These are phyloP conservation scores for Echinometra lucunter DNA, from an alignment of 53 echinoderm and acorn worm genomes.

Conservation along the genomic window DNA sequence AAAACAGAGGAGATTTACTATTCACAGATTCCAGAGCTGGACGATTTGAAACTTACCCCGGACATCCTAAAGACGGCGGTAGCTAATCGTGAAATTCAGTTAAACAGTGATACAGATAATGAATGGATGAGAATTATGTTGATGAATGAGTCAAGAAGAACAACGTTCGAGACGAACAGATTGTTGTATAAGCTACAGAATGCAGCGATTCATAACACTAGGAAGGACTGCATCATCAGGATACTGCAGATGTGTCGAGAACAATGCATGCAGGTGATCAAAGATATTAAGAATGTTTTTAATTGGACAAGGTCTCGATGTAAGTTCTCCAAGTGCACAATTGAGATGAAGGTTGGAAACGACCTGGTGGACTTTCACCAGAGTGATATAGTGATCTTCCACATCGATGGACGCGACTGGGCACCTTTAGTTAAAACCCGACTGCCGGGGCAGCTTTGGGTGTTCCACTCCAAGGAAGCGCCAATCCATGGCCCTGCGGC, in stretches of 20 bases:
- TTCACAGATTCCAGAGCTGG: neutral
- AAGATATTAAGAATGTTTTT: neutral
- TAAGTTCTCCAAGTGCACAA: neutral
- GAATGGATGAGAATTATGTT: neutral
- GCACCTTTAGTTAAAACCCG: neutral
- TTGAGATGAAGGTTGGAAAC: neutral
- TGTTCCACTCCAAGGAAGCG: constrained; percentile 39
- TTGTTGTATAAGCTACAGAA: neutral
- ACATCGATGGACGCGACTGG: neutral
- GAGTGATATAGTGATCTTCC: constrained; percentile 43
- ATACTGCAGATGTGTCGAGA: neutral
- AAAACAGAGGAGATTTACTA: neutral
- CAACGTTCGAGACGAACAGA: neutral
- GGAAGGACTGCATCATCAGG: neutral
- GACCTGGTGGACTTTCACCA: neutral
- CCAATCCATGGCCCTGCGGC: neutral
- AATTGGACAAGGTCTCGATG: neutral
- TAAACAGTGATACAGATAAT: neutral
- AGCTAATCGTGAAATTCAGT: neutral
- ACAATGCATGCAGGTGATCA: neutral
- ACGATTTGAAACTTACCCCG: neutral
- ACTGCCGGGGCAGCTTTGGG: neutral
- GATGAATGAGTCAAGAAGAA: neutral
- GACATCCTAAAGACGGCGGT: neutral
- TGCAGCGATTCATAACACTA: neutral